Conservation (phyloP, 2,113 vertebrate genomes). For the Tyto alba region DNA sequence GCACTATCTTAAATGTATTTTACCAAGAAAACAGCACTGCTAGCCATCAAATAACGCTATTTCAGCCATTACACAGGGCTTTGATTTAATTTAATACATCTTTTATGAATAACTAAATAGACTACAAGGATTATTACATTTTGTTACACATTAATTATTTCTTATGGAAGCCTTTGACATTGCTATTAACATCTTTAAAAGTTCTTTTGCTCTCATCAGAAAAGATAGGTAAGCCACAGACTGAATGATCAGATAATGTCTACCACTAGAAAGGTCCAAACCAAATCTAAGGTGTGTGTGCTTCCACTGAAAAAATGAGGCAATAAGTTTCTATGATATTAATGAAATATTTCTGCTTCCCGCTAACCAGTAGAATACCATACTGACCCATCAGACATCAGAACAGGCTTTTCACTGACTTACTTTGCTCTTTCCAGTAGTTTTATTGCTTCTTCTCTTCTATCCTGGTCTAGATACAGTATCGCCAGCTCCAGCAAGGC, state of each 20-base stretch:
- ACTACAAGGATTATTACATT: neutral
- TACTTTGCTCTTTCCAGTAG: conserved; percentile 91
- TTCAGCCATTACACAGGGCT: neutral
- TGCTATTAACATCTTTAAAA: neutral
- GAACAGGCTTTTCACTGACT: conserved; percentile 47
- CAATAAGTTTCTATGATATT: neutral
- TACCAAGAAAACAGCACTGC: neutral
- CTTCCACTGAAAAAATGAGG: neutral
- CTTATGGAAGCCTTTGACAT: neutral
- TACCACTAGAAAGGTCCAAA: neutral
- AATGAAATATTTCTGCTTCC: neutral
- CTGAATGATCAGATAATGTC: neutral
- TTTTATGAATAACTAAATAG: neutral
- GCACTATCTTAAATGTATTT: neutral
- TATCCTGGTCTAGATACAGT: conserved; percentile 87
- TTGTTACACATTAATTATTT: neutral
- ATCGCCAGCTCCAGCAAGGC: conserved; percentile 90
- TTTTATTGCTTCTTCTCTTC: conserved; percentile 85
- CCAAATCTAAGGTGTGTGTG: accelerated
- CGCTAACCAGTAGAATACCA: neutral
- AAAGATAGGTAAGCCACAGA: neutral
- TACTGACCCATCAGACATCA: neutral
- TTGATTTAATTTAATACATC: neutral
- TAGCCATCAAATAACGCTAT: neutral
- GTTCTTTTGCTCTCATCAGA: neutral